Percentiles rank a stretch among this genome's conserved stretches.
Conservation (phyloP, 2,888 invertebrate genomes). For the Drosophila meridiana region DNA sequence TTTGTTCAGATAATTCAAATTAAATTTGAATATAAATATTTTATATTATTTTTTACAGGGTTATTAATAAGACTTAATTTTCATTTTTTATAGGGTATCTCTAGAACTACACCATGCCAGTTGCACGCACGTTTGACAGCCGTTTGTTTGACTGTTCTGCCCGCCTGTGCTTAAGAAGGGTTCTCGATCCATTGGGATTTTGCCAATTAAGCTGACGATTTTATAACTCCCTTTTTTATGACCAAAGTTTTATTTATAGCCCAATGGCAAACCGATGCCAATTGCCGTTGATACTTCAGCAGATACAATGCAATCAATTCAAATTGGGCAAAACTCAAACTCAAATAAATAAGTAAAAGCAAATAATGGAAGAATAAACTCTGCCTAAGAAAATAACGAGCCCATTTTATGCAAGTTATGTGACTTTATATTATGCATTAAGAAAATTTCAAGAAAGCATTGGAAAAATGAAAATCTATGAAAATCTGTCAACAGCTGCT, state of each 20-base stretch:
- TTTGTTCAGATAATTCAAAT: too few species aligned
- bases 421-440: constrained; percentile 15
- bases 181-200: constrained; percentile 1
- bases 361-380: background rate
- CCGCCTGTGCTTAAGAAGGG: constrained; percentile 1
- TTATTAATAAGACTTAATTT: background rate
- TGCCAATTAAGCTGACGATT: constrained; percentile 63
- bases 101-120: too few species aligned
- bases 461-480: constrained; percentile 61
- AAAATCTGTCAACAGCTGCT: constrained; percentile 45
- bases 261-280: constrained; percentile 15
- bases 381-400: background rate
- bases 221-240: constrained; percentile 60
- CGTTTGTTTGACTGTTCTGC: background rate
- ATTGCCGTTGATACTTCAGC: constrained; percentile 28
- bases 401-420: background rate
- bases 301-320: constrained; percentile 3
- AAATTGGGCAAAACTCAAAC: background rate
- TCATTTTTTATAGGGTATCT: background rate
- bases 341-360: background rate
- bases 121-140: background rate
- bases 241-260: constrained; percentile 59
- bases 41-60: background rate
- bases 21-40: background rate
- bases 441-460: background rate